A percentile compares a stretch with the other conserved stretches of the same genome.
Conservation (phyloP, 1,140 invertebrate species). For the Matsumurasca onukii region DNA sequence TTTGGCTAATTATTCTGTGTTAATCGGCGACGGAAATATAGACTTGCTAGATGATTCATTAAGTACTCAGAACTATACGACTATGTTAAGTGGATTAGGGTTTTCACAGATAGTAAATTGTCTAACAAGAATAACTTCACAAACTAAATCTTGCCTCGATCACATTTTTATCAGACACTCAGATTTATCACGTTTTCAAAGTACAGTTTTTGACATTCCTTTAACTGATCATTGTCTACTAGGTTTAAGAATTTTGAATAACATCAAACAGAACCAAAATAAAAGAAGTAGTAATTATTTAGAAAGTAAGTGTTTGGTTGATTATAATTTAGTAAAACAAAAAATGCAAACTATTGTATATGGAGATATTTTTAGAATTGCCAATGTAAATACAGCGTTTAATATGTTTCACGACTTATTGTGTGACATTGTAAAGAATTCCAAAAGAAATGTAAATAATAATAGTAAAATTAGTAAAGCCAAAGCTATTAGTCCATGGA, state of each 20-base stretch:
- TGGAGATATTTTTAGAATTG: background rate
- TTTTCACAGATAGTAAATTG: background rate
- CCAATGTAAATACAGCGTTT: background rate
- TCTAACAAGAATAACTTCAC: constrained; percentile 5
- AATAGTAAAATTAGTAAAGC: constrained; percentile 6
- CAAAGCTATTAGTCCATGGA: constrained; percentile 26
- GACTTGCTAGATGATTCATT: background rate
- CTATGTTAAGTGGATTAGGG: background rate
- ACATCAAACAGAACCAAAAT: background rate
- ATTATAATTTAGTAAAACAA: background rate
- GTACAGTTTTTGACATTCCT: constrained; percentile 10
- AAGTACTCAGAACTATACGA: constrained; percentile 10
- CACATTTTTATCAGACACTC: constrained; percentile 8
- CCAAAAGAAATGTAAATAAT: background rate
- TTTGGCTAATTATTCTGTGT: constrained; percentile 10
- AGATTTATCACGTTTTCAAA: background rate
- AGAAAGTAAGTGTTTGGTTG: background rate
- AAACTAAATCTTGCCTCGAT: background rate
- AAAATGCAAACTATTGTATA: background rate
- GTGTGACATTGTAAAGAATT: constrained; percentile 7
- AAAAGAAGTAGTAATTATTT: background rate
- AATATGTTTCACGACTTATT: constrained; percentile 12
- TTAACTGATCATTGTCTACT: constrained; percentile 9
- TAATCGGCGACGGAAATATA: constrained; percentile 25
- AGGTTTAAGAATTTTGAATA: background rate